Evolutionary conservation across 2,888 invertebrate genomes (phyloP).

Genomic region (Drosophila borborema): DNA sequence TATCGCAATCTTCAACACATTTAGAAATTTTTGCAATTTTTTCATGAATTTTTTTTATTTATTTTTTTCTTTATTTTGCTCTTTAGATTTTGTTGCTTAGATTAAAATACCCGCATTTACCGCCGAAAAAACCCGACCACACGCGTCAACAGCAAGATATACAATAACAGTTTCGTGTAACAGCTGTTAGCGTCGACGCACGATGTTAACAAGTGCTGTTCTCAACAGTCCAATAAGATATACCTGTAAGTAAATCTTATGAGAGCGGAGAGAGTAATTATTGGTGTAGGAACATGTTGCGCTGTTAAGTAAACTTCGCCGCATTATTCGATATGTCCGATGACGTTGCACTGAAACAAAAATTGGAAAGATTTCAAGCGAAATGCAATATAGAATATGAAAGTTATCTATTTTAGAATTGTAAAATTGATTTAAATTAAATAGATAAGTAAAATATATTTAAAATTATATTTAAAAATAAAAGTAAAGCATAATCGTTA

Average conservation of each 20-base stretch:
- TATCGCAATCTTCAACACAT: conserved; percentile 63
- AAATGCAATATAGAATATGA: background rate
- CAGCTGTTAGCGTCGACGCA: conserved; percentile 49
- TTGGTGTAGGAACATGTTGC: conserved; percentile 37
- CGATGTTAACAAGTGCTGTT: conserved; percentile 37
- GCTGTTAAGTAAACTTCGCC: conserved; percentile 33
- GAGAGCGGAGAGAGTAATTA: conserved; percentile 24
- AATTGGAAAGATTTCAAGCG: too few species aligned
- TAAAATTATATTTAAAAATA: background rate
- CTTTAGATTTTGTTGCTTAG: conserved; percentile 71
- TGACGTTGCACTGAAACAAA: background rate
- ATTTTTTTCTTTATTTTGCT: conserved; percentile 48
- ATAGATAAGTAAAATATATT: background rate
- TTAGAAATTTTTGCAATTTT: conserved; percentile 62
- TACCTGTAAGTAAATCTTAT: background rate
- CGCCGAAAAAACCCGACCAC: conserved; percentile 70
- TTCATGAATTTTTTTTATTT: conserved; percentile 52
- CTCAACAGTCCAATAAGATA: conserved; percentile 27
- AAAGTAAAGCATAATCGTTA: background rate
- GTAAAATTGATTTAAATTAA: background rate
- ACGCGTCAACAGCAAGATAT: conserved; percentile 64
- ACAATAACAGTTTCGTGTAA: conserved; percentile 55
- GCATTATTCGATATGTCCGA: conserved; percentile 24
- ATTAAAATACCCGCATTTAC: conserved; percentile 78
- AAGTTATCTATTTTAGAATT: background rate